A percentile compares a stretch with the other conserved stretches of the same genome.
Conservation (phyloP, 2,797 vertebrate genomes). For the Channallabes apus region DNA sequence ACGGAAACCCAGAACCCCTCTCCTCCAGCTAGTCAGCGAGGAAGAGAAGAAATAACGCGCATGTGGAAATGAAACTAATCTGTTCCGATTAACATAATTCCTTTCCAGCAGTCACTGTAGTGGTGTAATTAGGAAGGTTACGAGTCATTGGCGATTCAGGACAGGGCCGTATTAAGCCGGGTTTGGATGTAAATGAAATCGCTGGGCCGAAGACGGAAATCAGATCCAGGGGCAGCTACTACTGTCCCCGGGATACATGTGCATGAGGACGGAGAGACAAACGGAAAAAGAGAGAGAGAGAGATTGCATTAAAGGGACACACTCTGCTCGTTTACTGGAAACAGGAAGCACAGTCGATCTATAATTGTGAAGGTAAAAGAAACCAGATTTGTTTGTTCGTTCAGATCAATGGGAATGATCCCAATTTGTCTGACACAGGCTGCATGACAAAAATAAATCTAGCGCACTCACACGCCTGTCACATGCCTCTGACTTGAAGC, state of each 20-base stretch:
- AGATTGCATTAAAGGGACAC: not conserved
- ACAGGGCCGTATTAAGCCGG: constrained; percentile 58
- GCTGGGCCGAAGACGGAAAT: constrained; percentile 51
- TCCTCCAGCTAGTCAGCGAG: not conserved
- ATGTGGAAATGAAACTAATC: constrained; percentile 64
- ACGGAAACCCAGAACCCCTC: not conserved
- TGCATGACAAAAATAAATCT: not conserved
- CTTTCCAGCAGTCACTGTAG: constrained; percentile 64
- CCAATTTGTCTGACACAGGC: not conserved
- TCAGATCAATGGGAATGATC: constrained; percentile 24
- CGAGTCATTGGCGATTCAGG: constrained; percentile 68
- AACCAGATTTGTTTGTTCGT: not conserved
- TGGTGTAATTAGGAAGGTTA: constrained; percentile 63
- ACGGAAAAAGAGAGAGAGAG: not conserved
- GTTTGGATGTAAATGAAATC: constrained; percentile 71
- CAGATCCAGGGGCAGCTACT: constrained; percentile 51
- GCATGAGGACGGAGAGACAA: not conserved
- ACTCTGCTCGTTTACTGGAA: constrained; percentile 27
- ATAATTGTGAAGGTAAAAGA: constrained; percentile 18
- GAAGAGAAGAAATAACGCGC: constrained; percentile 43
- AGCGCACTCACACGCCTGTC: not conserved
- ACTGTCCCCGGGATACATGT: constrained; percentile 49
- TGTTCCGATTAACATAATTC: constrained; percentile 68
- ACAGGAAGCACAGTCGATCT: not conserved
- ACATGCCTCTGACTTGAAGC: not conserved